These are phyloP conservation scores for Origma solitaria DNA, from an alignment of 2,113 vertebrate genomes.

Conservation along the genomic window DNA sequence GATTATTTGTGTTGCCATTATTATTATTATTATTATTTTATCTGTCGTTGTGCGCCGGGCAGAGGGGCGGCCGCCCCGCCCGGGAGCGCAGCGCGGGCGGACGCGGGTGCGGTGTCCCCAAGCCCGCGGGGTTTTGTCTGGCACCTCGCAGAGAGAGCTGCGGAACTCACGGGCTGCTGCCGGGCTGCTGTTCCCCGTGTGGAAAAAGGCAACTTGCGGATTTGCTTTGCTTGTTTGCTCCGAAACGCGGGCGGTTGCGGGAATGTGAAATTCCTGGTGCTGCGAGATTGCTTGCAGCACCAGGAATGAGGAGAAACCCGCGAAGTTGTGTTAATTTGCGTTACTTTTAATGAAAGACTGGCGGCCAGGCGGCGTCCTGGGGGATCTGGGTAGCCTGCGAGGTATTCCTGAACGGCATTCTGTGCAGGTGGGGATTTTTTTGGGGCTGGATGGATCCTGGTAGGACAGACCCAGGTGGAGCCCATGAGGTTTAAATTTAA, in stretches of 20 bases:
- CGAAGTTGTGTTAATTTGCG: neutral
- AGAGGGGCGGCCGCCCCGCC: neutral
- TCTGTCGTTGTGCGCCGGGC: neutral
- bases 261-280: neutral
- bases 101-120: neutral
- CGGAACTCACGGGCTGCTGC: neutral
- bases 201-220: neutral
- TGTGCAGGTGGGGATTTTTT: neutral
- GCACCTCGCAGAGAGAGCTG: fast-evolving
- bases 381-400: fast-evolving
- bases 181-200: neutral
- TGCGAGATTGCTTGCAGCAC: neutral
- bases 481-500: neutral
- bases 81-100: neutral
- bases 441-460: neutral
- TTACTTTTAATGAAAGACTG: neutral
- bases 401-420: fast-evolving
- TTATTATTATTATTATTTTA: fast-evolving
- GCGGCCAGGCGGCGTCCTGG: neutral
- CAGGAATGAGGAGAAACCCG: fast-evolving
- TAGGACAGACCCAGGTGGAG: fast-evolving
- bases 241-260: fast-evolving
- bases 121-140: neutral
- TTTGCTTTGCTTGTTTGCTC: neutral
- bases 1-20: neutral